A percentile compares a stretch with the other conserved stretches of the same genome.
Evolutionary conservation across 2,888 invertebrate genomes (phyloP).

Genomic region (Mamestra brassicae): DNA sequence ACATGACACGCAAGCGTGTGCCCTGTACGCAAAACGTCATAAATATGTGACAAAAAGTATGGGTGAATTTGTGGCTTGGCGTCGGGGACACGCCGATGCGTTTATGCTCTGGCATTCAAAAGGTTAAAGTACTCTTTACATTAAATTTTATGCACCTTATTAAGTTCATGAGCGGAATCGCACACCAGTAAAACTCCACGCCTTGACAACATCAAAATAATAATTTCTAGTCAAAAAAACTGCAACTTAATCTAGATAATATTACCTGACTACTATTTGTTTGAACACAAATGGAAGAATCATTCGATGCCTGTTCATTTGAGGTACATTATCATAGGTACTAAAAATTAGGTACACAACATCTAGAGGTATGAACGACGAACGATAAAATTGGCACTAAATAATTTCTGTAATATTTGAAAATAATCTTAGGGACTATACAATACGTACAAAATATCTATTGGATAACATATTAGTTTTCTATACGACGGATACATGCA

Average conservation of each 20-base stretch:
- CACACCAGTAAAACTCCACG: conserved; percentile 10
- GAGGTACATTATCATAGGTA: conserved; percentile 22
- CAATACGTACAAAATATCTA: conserved; percentile 26
- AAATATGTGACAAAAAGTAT: too few relatives aligned
- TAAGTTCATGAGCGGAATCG: neutral
- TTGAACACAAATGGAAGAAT: conserved; percentile 46
- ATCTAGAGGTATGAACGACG: conserved; percentile 9
- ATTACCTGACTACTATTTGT: conserved; percentile 19
- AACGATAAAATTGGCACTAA: conserved; percentile 54
- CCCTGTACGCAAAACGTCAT: too few relatives aligned
- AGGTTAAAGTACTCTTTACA: too few relatives aligned
- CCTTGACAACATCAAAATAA: conserved; percentile 3
- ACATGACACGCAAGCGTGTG: too few relatives aligned
- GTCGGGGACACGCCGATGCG: too few relatives aligned
- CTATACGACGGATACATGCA: neutral
- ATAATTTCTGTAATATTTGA: conserved; percentile 36
- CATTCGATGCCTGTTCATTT: conserved; percentile 33
- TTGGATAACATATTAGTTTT: neutral
- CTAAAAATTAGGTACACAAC: conserved; percentile 29
- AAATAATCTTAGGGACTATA: conserved; percentile 4
- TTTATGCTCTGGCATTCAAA: too few relatives aligned
- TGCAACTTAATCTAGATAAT: conserved; percentile 3
- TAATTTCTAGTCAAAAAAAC: conserved; percentile 1
- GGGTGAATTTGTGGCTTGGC: too few relatives aligned
- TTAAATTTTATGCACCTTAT: too few relatives aligned